Conservation (phyloP, 2,113 vertebrate genomes). For the Haemorhous mexicanus region DNA sequence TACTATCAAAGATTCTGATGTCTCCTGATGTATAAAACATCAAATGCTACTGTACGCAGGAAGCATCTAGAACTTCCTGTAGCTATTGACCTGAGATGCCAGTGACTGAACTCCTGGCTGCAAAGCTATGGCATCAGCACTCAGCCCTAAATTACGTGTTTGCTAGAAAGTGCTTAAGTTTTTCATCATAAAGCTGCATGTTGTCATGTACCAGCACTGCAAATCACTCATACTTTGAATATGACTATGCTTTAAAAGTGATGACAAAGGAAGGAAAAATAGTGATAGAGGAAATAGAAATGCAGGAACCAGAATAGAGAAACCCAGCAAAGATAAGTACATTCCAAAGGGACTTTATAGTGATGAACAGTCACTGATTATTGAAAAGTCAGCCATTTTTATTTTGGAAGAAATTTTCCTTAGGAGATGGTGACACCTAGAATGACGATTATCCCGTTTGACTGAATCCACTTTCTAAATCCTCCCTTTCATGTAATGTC, state of each 20-base stretch:
- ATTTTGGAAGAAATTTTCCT: neutral
- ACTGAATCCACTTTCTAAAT: neutral
- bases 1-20: neutral
- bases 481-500: neutral
- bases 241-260: neutral
- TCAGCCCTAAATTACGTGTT: neutral
- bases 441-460: neutral
- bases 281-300: neutral
- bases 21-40: neutral
- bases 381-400: neutral
- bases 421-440: neutral
- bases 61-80: neutral
- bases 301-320: neutral
- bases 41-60: neutral
- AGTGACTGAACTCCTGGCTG: neutral
- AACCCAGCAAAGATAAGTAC: neutral
- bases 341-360: neutral
- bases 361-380: neutral
- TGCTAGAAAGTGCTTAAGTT: neutral
- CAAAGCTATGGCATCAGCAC: neutral
- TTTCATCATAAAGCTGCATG: neutral
- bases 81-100: neutral
- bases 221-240: neutral
- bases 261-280: neutral
- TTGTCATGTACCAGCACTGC: neutral